Conservation (phyloP, 2,888 invertebrate species). For the Chromoteleia sp. region DNA sequence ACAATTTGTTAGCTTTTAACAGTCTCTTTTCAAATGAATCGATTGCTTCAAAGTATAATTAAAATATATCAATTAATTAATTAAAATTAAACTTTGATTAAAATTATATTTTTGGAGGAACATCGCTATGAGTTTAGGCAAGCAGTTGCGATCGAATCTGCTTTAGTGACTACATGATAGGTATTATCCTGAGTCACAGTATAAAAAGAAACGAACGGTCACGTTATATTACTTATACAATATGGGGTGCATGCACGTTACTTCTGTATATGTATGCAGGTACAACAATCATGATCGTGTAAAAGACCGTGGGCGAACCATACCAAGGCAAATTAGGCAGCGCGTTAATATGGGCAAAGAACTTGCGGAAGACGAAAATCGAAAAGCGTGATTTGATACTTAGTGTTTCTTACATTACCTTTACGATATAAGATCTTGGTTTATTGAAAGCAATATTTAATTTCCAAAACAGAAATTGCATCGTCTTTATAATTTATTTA, state of each 20-base stretch:
- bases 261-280: conserved; percentile 51
- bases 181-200: conserved; percentile 80
- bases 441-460: too few species aligned
- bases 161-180: conserved; percentile 72
- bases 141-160: conserved; percentile 56
- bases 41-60: too few species aligned
- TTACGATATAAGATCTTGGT: too few species aligned
- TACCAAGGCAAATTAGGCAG: conserved; percentile 48
- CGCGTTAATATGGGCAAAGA: conserved; percentile 34
- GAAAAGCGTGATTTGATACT: conserved; percentile 19
- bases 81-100: too few species aligned
- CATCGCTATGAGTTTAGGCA: conserved; percentile 42
- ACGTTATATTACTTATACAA: conserved; percentile 67
- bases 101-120: conserved; percentile 21
- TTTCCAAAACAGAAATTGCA: too few species aligned
- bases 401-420: background rate
- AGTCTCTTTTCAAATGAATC: too few species aligned
- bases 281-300: conserved; percentile 59
- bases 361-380: conserved; percentile 28
- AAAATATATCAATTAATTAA: background rate
- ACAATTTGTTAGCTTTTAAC: too few species aligned
- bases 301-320: conserved; percentile 50
- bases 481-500: too few species aligned
- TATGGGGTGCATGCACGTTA: conserved; percentile 66
- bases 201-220: conserved; percentile 66